These are phyloP conservation scores for Albula goreensis DNA, from an alignment of 2,113 vertebrate genomes.

Conservation along the genomic window DNA sequence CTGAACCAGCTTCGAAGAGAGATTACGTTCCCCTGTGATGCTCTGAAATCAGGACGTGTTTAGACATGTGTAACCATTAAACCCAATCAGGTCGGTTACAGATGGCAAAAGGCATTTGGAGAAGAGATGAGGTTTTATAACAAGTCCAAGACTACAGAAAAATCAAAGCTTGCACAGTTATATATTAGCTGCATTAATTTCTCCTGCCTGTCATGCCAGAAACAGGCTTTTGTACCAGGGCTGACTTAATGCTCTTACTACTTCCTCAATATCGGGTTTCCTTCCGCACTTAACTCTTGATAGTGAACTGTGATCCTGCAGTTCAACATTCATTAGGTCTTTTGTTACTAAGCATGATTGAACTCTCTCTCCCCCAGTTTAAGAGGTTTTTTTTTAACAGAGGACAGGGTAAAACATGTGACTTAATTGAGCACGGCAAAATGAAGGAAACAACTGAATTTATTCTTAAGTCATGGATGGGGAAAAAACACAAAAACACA, in stretches of 20 bases:
- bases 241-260: background rate
- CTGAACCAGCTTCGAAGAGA: background rate
- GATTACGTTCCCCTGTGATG: background rate
- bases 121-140: background rate
- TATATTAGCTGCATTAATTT: conserved; percentile 9
- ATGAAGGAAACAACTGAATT: background rate
- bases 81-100: conserved; percentile 12
- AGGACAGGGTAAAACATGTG: background rate
- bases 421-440: conserved; percentile 28
- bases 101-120: background rate
- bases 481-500: background rate
- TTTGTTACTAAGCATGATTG: background rate
- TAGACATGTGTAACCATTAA: conserved; percentile 9
- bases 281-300: background rate
- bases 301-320: background rate
- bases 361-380: background rate
- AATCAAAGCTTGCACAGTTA: background rate
- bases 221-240: conserved; percentile 15
- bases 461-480: background rate
- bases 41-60: conserved; percentile 1
- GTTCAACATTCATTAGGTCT: background rate
- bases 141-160: conserved; percentile 4
- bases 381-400: background rate
- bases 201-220: conserved; percentile 9
- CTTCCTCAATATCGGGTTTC: conserved; percentile 3